These are phyloP conservation scores for Thereva nobilitata DNA, from an alignment of 2,888 invertebrate species.

Conservation along the genomic window DNA sequence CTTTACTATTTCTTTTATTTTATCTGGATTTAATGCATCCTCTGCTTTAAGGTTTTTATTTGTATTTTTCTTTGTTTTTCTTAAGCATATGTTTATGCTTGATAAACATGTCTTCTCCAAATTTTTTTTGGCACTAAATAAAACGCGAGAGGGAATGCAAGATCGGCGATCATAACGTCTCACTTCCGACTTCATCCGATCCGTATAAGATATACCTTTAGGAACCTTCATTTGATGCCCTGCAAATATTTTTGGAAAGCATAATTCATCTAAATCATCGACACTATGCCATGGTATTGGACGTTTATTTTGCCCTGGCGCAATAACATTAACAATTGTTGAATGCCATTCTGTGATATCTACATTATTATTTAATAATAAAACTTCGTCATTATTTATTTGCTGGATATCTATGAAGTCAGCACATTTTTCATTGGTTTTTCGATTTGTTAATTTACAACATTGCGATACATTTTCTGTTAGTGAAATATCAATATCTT, in stretches of 20 bases:
- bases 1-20: constrained; percentile 40
- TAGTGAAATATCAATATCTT: background rate
- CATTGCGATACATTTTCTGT: too few relatives aligned
- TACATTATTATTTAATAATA: constrained; percentile 2
- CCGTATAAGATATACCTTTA: background rate
- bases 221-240: constrained; percentile 9
- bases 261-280: constrained; percentile 45
- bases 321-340: constrained; percentile 41
- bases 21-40: constrained; percentile 41
- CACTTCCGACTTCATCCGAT: background rate
- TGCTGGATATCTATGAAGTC: too few relatives aligned
- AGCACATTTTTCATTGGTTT: too few relatives aligned
- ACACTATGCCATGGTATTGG: constrained; percentile 46
- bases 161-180: background rate
- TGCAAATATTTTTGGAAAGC: constrained; percentile 46
- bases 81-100: constrained; percentile 37
- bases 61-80: constrained; percentile 40
- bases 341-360: constrained; percentile 12
- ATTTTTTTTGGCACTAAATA: background rate
- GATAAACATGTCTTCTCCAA: background rate
- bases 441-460: too few relatives aligned
- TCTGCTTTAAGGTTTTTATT: constrained; percentile 36
- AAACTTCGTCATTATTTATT: background rate
- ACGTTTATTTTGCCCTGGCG: constrained; percentile 46
- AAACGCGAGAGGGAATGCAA: background rate